These are phyloP conservation scores for Petrolisthes cinctipes DNA, from an alignment of 2,888 invertebrate species.

Conservation along the genomic window DNA sequence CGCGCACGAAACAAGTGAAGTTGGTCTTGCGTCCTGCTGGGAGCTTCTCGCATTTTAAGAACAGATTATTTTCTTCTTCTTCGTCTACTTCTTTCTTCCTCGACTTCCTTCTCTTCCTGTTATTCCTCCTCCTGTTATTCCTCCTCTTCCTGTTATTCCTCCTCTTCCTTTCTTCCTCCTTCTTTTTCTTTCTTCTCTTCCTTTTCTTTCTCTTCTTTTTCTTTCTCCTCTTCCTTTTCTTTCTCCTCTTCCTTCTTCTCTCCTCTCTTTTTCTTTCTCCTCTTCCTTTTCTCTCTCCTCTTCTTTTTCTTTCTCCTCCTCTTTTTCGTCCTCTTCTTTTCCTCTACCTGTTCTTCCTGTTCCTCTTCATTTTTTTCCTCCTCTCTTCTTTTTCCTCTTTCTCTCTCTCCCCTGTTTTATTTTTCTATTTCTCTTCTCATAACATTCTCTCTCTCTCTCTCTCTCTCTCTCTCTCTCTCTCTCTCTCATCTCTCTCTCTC, in stretches of 20 bases:
- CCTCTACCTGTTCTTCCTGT: background rate
- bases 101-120: background rate
- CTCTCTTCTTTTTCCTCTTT: background rate
- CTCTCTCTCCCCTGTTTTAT: background rate
- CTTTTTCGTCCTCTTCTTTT: background rate
- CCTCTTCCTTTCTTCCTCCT: background rate
- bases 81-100: too few relatives aligned
- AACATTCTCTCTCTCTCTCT: conserved; percentile 4
- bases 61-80: conserved; percentile 13
- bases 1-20: conserved; percentile 49
- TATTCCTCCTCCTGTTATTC: background rate
- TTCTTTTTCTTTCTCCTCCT: background rate
- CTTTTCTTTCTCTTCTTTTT: background rate
- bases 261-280: background rate
- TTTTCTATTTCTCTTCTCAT: background rate
- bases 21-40: conserved; percentile 44
- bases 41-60: conserved; percentile 50
- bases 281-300: background rate
- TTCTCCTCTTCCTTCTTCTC: background rate
- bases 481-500: background rate
- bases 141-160: too few relatives aligned
- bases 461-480: conserved; percentile 24
- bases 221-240: background rate
- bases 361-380: background rate
- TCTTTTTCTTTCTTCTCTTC: background rate